Conservation (phyloP, 2,797 vertebrate genomes). For the Amphiprion clarkii region DNA sequence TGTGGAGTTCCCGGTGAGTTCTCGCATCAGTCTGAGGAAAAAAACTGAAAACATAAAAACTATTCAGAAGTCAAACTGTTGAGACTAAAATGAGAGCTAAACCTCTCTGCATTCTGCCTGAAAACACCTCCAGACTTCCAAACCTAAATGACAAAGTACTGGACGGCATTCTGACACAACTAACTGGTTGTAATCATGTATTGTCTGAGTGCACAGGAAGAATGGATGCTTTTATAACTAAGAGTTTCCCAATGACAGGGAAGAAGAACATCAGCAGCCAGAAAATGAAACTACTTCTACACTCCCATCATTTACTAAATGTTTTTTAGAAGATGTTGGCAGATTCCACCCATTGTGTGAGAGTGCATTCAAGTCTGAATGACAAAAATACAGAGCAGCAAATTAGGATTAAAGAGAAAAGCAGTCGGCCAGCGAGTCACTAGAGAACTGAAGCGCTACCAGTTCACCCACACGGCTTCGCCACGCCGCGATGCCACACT, state of each 20-base stretch:
- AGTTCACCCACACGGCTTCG: slow-evolving; percentile 67
- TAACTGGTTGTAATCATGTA: not conserved
- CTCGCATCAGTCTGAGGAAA: not conserved
- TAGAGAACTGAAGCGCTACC: slow-evolving; percentile 68
- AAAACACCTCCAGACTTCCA: not conserved
- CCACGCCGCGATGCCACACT: too few relatives aligned
- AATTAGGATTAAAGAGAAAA: slow-evolving; percentile 72
- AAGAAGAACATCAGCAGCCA: not conserved
- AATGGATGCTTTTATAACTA: not conserved
- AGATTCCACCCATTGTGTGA: slow-evolving; percentile 42
- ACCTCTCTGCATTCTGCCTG: not conserved
- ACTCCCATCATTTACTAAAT: slow-evolving; percentile 23
- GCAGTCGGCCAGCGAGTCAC: slow-evolving; percentile 68
- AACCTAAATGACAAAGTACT: not conserved
- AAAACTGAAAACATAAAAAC: not conserved
- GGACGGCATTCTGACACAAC: not conserved
- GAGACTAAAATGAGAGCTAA: not conserved
- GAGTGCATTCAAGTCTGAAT: slow-evolving; percentile 52
- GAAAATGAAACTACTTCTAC: slow-evolving; percentile 14
- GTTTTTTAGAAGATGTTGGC: slow-evolving; percentile 37
- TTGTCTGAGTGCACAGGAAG: not conserved
- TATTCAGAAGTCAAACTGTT: not conserved
- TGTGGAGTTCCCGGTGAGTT: not conserved
- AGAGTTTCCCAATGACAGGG: slow-evolving; percentile 12
- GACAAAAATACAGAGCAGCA: slow-evolving; percentile 59